These are phyloP conservation scores for Oxyruncus cristatus DNA, from an alignment of 2,113 vertebrate species.

Conservation along the genomic window DNA sequence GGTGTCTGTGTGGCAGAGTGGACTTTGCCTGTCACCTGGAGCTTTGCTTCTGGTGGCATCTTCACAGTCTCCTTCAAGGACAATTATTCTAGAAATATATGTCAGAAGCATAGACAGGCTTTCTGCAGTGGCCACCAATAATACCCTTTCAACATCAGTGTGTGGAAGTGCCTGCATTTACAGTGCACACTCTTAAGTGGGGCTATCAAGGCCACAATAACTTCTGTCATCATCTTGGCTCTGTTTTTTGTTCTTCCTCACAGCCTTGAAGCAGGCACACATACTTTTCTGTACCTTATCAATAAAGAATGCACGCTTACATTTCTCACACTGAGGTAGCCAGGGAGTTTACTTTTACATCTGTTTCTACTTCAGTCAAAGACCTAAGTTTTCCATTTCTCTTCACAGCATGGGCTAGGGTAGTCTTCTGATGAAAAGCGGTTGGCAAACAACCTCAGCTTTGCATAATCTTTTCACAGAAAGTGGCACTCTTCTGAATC, in stretches of 20 bases:
- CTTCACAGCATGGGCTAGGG: neutral
- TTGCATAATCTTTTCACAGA: neutral
- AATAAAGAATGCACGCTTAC: neutral
- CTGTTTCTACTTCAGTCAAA: neutral
- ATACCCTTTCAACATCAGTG: neutral
- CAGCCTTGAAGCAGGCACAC: neutral
- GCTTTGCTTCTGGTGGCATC: neutral
- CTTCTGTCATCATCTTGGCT: slow-evolving; percentile 59
- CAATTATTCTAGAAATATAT: neutral
- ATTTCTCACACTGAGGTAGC: neutral
- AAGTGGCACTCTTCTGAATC: neutral
- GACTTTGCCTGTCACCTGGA: neutral
- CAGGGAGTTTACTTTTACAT: neutral
- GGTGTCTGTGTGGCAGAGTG: neutral
- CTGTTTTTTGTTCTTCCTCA: slow-evolving; percentile 35
- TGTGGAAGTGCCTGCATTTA: neutral
- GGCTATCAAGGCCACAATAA: slow-evolving; percentile 31
- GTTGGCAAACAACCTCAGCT: neutral
- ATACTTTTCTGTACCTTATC: neutral
- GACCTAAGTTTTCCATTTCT: neutral
- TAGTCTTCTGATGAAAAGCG: neutral
- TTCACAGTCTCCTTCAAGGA: neutral
- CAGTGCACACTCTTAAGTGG: slow-evolving; percentile 11
- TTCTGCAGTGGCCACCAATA: neutral
- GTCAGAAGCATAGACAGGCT: neutral